These are phyloP conservation scores for Myotis lucifugus DNA, from an alignment of 2,113 vertebrate genomes.

Conservation along the genomic window DNA sequence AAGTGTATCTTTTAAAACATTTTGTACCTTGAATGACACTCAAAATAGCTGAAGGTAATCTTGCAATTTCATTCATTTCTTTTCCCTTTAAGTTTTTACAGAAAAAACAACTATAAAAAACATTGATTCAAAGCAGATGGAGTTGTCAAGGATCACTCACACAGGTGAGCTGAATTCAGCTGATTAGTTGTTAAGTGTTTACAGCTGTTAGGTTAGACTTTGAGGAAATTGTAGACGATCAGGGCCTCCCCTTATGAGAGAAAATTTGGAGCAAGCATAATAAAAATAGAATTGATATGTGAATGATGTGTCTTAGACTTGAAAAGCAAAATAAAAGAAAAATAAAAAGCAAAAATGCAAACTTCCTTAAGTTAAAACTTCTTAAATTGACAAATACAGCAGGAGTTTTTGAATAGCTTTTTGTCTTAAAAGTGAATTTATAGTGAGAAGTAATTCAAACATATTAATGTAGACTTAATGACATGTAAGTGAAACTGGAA, in stretches of 20 bases:
- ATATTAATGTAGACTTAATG: slow-evolving; percentile 31
- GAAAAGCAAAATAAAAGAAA: neutral
- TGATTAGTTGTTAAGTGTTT: slow-evolving; percentile 86
- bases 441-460: neutral
- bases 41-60: slow-evolving; percentile 29
- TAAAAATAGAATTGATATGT: slow-evolving; percentile 65
- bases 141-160: slow-evolving; percentile 75
- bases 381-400: neutral
- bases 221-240: slow-evolving; percentile 81
- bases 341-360: slow-evolving; percentile 45
- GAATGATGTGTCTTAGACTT: neutral
- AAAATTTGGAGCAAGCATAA: slow-evolving; percentile 55
- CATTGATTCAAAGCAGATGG: slow-evolving; percentile 85
- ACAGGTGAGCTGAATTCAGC: slow-evolving; percentile 81
- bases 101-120: neutral
- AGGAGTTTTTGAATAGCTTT: neutral
- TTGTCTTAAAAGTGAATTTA: slow-evolving; percentile 47
- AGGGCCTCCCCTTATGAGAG: slow-evolving; percentile 66
- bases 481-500: slow-evolving; percentile 34
- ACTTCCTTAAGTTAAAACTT: neutral
- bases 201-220: slow-evolving; percentile 81
- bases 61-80: neutral
- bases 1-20: slow-evolving; percentile 22
- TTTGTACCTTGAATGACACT: slow-evolving; percentile 31
- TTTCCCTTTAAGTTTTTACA: neutral